Percentiles rank a stretch among this genome's conserved stretches.
These are phyloP conservation scores for Aphaenogaster rudis DNA, from an alignment of 1,140 invertebrate genomes.

Conservation along the genomic window DNA sequence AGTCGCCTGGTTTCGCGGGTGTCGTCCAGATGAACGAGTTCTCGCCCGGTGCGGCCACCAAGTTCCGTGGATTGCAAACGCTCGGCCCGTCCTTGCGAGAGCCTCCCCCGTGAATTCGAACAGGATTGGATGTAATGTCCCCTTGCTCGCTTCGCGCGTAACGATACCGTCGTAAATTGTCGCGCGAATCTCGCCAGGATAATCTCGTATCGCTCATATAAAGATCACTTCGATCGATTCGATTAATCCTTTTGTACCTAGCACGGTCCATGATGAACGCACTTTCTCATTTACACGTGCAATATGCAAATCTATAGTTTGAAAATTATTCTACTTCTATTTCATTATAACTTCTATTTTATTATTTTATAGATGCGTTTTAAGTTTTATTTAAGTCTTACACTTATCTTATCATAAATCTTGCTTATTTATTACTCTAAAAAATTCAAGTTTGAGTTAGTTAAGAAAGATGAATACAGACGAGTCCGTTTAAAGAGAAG, in stretches of 20 bases:
- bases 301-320: neutral
- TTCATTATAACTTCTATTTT: neutral
- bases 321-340: neutral
- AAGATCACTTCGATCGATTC: slow-evolving; percentile 20
- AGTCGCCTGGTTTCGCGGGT: slow-evolving; percentile 65
- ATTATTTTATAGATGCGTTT: neutral
- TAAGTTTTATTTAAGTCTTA: neutral
- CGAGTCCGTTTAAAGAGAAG: neutral
- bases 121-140: slow-evolving; percentile 61
- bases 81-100: slow-evolving; percentile 57
- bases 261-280: neutral
- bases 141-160: slow-evolving; percentile 43
- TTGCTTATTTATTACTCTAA: neutral
- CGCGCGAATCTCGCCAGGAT: slow-evolving; percentile 56
- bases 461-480: neutral
- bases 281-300: neutral
- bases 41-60: slow-evolving; percentile 47
- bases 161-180: slow-evolving; percentile 58
- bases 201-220: slow-evolving; percentile 58
- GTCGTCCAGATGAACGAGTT: slow-evolving; percentile 49
- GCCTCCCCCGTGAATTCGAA: slow-evolving; percentile 58
- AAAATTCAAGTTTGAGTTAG: neutral
- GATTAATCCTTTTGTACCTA: neutral
- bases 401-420: too few species aligned
- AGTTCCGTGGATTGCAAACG: slow-evolving; percentile 58